Evolutionary conservation across 2,888 invertebrate genomes (phyloP).

Genomic region (Altica lythri): DNA sequence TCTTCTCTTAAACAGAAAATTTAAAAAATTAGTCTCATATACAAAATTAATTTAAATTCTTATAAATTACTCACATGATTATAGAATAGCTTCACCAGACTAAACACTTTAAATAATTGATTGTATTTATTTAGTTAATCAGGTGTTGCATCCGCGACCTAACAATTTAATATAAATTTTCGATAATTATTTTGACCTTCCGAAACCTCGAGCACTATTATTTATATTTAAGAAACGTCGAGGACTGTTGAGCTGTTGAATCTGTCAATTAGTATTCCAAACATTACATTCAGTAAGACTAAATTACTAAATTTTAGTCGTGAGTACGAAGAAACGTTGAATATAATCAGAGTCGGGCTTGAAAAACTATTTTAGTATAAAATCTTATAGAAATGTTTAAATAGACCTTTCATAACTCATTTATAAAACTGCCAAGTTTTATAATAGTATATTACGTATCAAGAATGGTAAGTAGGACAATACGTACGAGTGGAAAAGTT

Average conservation of each 20-base stretch:
- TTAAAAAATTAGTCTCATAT: too few relatives aligned
- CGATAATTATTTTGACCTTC: constrained; percentile 22
- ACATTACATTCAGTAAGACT: constrained; percentile 10
- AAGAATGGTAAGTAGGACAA: too few relatives aligned
- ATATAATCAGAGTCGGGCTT: neutral
- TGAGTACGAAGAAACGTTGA: too few relatives aligned
- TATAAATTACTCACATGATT: too few relatives aligned
- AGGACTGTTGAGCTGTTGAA: constrained; percentile 2
- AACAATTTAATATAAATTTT: constrained; percentile 19
- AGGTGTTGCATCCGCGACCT: constrained; percentile 5
- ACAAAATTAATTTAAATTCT: too few relatives aligned
- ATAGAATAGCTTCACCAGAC: neutral
- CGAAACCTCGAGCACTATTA: constrained; percentile 5
- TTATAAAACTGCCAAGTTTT: too few relatives aligned
- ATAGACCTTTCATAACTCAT: too few relatives aligned
- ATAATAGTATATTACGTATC: too few relatives aligned
- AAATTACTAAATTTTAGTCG: constrained; percentile 5
- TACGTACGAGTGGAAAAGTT: too few relatives aligned
- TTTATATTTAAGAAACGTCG: constrained; percentile 13
- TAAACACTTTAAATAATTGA: constrained; percentile 6
- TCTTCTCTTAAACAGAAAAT: too few relatives aligned
- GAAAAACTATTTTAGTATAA: too few relatives aligned
- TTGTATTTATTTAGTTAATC: constrained; percentile 7
- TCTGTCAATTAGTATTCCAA: constrained; percentile 2
- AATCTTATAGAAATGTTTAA: too few relatives aligned